A percentile compares a stretch with the other conserved stretches of the same genome.
These are phyloP conservation scores for Apamea sordens DNA, from an alignment of 2,888 invertebrate genomes.

Conservation along the genomic window DNA sequence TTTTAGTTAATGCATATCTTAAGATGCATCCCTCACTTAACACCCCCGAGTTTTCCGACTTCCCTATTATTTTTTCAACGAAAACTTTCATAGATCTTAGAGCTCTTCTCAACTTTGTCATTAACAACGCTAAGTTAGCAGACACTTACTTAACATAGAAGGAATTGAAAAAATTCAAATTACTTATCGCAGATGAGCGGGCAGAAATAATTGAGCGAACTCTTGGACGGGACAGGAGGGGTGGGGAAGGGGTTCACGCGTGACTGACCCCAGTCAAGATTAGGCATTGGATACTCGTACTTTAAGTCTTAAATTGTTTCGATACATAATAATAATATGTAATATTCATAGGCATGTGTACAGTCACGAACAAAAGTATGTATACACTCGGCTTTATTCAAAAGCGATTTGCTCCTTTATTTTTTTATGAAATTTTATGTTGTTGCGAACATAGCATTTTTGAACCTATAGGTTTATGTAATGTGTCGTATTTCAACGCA, in stretches of 20 bases:
- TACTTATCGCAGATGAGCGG: constrained; percentile 77
- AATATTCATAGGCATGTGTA: constrained; percentile 22
- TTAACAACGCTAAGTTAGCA: constrained; percentile 48
- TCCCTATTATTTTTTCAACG: constrained; percentile 33
- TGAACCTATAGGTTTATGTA: too few relatives aligned
- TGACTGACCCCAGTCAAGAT: constrained; percentile 51
- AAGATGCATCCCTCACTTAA: constrained; percentile 18
- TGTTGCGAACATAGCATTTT: too few relatives aligned
- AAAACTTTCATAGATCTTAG: constrained; percentile 22
- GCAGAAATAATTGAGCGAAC: constrained; percentile 80
- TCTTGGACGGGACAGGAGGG: constrained; percentile 57
- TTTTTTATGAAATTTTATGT: too few relatives aligned
- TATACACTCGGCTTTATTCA: too few relatives aligned
- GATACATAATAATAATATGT: constrained; percentile 49
- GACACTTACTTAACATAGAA: constrained; percentile 60
- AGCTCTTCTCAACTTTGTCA: constrained; percentile 36
- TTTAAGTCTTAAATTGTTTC: constrained; percentile 40
- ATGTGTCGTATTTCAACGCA: too few relatives aligned
- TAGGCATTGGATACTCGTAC: constrained; percentile 37
- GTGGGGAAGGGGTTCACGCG: constrained; percentile 41
- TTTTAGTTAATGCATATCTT: constrained; percentile 23
- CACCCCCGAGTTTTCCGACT: not conserved
- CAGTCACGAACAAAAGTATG: too few relatives aligned
- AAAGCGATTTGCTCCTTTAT: too few relatives aligned
- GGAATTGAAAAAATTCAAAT: constrained; percentile 71